These are phyloP conservation scores for Orientallactaga bullata DNA, from an alignment of 2,113 vertebrate species.

Conservation along the genomic window DNA sequence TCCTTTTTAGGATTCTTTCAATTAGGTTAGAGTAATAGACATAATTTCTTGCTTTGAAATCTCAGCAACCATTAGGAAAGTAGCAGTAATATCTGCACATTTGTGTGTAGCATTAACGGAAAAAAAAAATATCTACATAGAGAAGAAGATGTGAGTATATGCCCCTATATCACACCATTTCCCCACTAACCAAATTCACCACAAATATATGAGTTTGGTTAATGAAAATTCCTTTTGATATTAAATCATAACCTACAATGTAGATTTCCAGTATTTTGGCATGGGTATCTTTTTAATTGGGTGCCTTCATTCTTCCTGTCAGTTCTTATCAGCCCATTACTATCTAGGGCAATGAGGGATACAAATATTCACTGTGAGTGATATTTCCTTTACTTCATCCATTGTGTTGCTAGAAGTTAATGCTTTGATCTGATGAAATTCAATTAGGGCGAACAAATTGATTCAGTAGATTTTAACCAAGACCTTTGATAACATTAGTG, in stretches of 20 bases:
- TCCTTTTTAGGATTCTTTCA: not conserved
- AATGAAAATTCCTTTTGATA: not conserved
- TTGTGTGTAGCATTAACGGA: not conserved
- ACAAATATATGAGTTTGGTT: not conserved
- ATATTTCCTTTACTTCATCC: not conserved
- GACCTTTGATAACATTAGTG: not conserved
- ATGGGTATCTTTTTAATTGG: not conserved
- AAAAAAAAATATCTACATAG: not conserved
- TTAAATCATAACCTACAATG: not conserved
- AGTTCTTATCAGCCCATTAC: not conserved
- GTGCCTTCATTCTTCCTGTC: not conserved
- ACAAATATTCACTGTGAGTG: not conserved
- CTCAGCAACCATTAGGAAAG: not conserved
- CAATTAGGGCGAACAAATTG: not conserved
- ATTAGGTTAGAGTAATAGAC: not conserved
- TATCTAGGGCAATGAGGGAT: not conserved
- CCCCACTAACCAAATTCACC: not conserved
- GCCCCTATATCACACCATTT: not conserved
- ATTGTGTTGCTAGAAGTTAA: not conserved
- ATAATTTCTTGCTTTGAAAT: not conserved
- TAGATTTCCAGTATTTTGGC: not conserved
- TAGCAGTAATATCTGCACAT: not conserved
- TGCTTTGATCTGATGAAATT: not conserved
- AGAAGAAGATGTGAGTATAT: not conserved
- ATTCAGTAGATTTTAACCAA: not conserved